phyloP scores from a whole-genome alignment of 30 jellyfish, hydroid and myxozoan species.

The Aurelia sp. region DNA sequence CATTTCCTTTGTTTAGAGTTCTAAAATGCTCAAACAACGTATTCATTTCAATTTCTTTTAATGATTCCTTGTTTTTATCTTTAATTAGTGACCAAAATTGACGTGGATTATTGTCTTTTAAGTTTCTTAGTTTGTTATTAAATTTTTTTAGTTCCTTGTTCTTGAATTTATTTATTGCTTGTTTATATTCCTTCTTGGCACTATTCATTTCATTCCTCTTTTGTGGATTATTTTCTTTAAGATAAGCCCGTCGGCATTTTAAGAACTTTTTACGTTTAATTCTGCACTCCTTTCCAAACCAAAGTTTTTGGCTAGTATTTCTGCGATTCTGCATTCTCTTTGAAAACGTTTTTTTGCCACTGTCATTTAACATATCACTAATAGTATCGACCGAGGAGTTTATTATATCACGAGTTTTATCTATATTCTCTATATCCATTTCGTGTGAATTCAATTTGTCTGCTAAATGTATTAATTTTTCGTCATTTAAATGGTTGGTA shows the following conservation, averaged over 20 bases:
- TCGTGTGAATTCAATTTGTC: background rate
- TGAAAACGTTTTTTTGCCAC: background rate
- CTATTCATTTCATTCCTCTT: background rate
- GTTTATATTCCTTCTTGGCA: constrained; percentile 22
- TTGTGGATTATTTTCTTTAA: background rate
- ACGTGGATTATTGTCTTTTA: background rate
- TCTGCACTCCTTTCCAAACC: constrained; percentile 7
- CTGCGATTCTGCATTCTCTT: too few relatives aligned
- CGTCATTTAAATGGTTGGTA: background rate
- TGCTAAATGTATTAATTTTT: background rate
- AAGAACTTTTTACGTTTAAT: background rate
- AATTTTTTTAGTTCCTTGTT: background rate
- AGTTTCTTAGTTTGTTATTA: constrained; percentile 21
- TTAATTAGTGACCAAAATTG: constrained; percentile 12
- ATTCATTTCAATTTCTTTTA: background rate
- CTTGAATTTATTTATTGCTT: background rate
- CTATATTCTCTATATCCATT: background rate
- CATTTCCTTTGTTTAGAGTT: background rate
- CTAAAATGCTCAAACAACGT: constrained; percentile 7
- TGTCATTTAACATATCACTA: background rate
- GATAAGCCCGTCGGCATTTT: background rate
- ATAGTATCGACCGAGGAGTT: background rate
- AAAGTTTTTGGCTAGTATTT: background rate
- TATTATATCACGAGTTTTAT: background rate
- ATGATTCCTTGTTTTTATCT: background rate